phyloP scores from a whole-genome alignment of 1,140 invertebrate species.

The Oryctes rhinoceros region DNA sequence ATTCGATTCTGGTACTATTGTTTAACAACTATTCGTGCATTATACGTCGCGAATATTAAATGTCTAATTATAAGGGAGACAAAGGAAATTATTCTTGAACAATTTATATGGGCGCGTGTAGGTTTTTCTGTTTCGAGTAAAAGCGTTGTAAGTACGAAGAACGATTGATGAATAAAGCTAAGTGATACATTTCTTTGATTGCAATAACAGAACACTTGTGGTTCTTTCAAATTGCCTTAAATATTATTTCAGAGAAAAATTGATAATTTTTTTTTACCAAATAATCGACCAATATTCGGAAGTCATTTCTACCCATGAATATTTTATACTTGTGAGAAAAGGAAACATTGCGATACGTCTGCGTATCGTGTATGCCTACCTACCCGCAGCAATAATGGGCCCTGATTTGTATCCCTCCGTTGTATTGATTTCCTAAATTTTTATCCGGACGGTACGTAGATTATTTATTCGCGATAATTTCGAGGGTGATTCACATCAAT shows the following conservation, averaged over 20 bases:
- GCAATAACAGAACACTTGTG: neutral
- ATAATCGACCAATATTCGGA: neutral
- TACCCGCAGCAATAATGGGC: slow-evolving; percentile 17
- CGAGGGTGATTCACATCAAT: slow-evolving; percentile 17
- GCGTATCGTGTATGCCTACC: neutral
- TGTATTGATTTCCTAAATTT: slow-evolving; percentile 6
- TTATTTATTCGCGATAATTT: neutral
- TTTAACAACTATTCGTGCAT: no score
- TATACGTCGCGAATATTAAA: no score
- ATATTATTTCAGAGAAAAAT: neutral
- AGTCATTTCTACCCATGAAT: neutral
- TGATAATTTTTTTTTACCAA: neutral
- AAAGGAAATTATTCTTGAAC: no score
- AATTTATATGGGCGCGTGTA: no score
- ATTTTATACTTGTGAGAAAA: slow-evolving; percentile 15
- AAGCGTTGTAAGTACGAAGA: no score
- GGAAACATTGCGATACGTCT: neutral
- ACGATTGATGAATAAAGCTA: no score
- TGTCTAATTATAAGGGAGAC: no score
- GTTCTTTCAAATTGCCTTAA: neutral
- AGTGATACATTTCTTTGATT: neutral
- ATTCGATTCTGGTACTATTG: no score
- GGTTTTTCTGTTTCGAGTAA: no score
- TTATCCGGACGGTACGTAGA: neutral
- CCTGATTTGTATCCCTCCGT: neutral